These are phyloP conservation scores for Neoseiulus cucumeris DNA, from an alignment of 1,140 invertebrate species.

Conservation along the genomic window DNA sequence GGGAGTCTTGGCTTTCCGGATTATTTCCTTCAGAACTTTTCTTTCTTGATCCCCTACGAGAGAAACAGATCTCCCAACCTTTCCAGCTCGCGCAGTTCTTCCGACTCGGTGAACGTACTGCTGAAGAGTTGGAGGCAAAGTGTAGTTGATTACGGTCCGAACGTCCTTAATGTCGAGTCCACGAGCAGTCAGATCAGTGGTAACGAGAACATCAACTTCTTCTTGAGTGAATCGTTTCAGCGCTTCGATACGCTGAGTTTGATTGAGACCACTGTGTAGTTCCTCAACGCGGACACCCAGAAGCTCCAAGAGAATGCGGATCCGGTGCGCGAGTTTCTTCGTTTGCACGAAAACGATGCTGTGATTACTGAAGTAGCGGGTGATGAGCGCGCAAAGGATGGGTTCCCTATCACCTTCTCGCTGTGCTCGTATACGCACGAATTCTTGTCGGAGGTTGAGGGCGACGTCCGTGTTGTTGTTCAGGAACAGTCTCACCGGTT, in stretches of 20 bases:
- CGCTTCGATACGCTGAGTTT: slow-evolving; percentile 69
- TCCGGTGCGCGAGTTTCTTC: slow-evolving; percentile 72
- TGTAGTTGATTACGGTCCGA: slow-evolving; percentile 86
- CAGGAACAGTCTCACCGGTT: slow-evolving; percentile 70
- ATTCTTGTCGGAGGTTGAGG: slow-evolving; percentile 84
- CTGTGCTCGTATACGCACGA: slow-evolving; percentile 60
- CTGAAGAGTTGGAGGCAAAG: slow-evolving; percentile 75
- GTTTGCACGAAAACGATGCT: slow-evolving; percentile 90
- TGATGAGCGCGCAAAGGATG: slow-evolving; percentile 65
- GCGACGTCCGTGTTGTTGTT: slow-evolving; percentile 90
- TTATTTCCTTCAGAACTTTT: slow-evolving; percentile 68
- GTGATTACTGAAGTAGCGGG: slow-evolving; percentile 74
- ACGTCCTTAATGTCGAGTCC: slow-evolving; percentile 90
- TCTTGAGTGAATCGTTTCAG: slow-evolving; percentile 72
- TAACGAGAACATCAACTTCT: slow-evolving; percentile 70
- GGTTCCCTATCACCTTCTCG: slow-evolving; percentile 75
- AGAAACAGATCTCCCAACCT: slow-evolving; percentile 57
- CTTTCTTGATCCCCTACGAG: slow-evolving; percentile 79
- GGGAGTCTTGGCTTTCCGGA: slow-evolving; percentile 60
- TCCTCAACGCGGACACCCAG: slow-evolving; percentile 69
- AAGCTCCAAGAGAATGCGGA: slow-evolving; percentile 73
- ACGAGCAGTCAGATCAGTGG: slow-evolving; percentile 87
- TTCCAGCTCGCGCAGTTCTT: slow-evolving; percentile 77
- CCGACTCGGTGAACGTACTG: slow-evolving; percentile 92
- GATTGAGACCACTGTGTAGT: slow-evolving; percentile 82